Evolutionary conservation across 2,797 vertebrate genomes (phyloP).

Genomic region (Lacerta agilis): DNA sequence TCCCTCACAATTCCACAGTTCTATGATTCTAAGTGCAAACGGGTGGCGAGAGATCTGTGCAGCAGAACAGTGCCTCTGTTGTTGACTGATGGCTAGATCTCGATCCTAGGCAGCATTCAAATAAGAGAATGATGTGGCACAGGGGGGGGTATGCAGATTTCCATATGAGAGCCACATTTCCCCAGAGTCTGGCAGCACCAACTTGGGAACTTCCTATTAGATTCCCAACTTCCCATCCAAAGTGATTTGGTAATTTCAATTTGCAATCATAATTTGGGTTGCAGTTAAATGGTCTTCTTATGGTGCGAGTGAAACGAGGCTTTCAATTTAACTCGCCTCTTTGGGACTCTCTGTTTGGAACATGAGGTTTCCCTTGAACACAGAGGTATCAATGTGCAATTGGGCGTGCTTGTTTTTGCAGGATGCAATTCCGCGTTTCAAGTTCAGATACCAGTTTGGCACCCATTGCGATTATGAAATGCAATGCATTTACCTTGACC

Average conservation of each 20-base stretch:
- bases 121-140: neutral
- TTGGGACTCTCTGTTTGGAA: neutral
- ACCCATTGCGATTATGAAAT: neutral
- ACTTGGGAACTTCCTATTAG: neutral
- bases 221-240: neutral
- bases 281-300: neutral
- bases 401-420: neutral
- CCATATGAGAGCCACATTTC: too few relatives aligned
- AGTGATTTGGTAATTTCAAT: neutral
- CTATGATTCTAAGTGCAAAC: neutral
- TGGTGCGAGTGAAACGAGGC: constrained; percentile 6
- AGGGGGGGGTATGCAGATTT: neutral
- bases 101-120: neutral
- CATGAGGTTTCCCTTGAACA: neutral
- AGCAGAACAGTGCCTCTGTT: neutral
- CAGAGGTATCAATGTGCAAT: neutral
- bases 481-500: neutral
- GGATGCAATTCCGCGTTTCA: neutral
- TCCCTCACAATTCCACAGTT: neutral
- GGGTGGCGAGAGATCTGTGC: neutral
- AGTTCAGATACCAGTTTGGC: neutral
- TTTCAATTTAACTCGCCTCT: neutral
- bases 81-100: neutral
- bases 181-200: neutral
- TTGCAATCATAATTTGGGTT: neutral